phyloP scores from a whole-genome alignment of 2,888 invertebrate species.

The Lepidochrysops patricia region DNA sequence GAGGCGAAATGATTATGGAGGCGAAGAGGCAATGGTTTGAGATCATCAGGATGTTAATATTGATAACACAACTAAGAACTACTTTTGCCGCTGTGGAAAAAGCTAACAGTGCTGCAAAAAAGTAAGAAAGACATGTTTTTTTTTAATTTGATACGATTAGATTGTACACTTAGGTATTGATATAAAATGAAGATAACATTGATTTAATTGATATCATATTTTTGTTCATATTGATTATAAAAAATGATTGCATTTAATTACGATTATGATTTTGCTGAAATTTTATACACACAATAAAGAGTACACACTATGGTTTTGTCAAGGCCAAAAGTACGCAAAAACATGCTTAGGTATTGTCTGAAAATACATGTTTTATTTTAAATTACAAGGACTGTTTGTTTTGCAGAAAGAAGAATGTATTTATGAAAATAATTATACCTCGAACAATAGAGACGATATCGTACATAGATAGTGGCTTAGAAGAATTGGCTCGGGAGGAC shows the following conservation, averaged over 20 bases:
- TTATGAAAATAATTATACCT: constrained; percentile 36
- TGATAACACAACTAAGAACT: constrained; percentile 33
- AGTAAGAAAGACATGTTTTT: constrained; percentile 46
- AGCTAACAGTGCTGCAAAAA: constrained; percentile 42
- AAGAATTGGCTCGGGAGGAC: constrained; percentile 36
- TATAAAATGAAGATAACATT: too few relatives aligned
- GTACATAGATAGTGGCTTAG: constrained; percentile 34
- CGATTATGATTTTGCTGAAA: too few relatives aligned
- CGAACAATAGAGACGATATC: constrained; percentile 30
- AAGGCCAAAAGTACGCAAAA: too few relatives aligned
- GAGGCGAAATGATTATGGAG: constrained; percentile 40
- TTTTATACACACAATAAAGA: too few relatives aligned
- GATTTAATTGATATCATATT: too few relatives aligned
- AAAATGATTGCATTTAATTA: too few relatives aligned
- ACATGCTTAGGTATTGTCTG: too few relatives aligned
- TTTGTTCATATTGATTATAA: too few relatives aligned
- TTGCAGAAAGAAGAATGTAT: constrained; percentile 36
- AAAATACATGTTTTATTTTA: neutral
- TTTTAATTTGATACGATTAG: too few relatives aligned
- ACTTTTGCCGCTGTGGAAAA: constrained; percentile 35
- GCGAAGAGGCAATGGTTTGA: constrained; percentile 43
- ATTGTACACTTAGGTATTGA: too few relatives aligned
- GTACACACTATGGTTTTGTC: too few relatives aligned
- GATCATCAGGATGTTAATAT: constrained; percentile 34
- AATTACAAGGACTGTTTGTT: neutral